Conservation (phyloP, 2,113 vertebrate genomes). For the Colossoma macropomum region DNA sequence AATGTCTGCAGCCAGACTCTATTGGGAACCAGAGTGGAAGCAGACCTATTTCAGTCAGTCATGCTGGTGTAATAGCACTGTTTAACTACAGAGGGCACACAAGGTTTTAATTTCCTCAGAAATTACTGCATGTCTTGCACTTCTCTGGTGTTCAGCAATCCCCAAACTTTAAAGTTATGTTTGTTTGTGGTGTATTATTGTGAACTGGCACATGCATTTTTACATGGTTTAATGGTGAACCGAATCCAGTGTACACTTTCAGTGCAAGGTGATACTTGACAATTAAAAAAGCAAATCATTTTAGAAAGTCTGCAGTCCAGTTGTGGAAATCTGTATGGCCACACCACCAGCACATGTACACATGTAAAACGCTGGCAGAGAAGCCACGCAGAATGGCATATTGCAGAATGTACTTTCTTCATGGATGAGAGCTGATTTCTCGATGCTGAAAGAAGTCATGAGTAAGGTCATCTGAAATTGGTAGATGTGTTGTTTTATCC, state of each 20-base stretch:
- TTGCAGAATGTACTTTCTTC: conserved; percentile 41
- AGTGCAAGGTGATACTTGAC: too few species aligned
- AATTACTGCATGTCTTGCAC: not conserved
- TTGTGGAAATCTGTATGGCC: not conserved
- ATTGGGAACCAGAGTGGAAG: not conserved
- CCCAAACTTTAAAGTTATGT: too few species aligned
- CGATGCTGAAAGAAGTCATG: too few species aligned
- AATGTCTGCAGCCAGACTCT: too few species aligned
- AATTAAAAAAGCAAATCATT: too few species aligned
- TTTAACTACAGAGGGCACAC: not conserved
- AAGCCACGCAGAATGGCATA: conserved; percentile 44
- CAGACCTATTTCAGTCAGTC: not conserved
- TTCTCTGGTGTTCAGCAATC: not conserved
- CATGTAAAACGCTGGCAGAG: conserved; percentile 9
- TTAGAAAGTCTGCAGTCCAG: not conserved
- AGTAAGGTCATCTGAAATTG: not conserved
- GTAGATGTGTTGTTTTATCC: not conserved
- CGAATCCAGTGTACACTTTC: too few species aligned
- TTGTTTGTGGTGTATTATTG: too few species aligned
- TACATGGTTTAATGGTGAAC: too few species aligned
- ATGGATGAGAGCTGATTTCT: too few species aligned
- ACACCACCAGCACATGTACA: not conserved
- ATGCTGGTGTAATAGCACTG: not conserved
- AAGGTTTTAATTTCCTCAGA: not conserved
- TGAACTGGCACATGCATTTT: too few species aligned